phyloP scores from a whole-genome alignment of 2,888 invertebrate genomes.

The Sipha maydis region DNA sequence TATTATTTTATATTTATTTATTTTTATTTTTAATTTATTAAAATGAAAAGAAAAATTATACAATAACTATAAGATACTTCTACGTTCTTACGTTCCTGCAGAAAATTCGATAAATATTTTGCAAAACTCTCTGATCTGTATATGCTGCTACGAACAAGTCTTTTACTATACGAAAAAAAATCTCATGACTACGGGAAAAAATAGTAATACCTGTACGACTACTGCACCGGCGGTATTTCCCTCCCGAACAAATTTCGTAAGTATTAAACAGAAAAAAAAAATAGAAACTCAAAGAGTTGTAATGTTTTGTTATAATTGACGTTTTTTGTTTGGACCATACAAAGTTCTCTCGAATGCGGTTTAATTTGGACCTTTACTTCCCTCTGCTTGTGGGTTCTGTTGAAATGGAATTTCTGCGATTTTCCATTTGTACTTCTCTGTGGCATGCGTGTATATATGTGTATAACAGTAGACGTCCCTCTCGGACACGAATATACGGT shows the following conservation, averaged over 20 bases:
- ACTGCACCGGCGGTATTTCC: neutral
- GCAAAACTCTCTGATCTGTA: neutral
- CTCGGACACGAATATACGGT: neutral
- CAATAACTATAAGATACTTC: neutral
- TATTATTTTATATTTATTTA: too few relatives aligned
- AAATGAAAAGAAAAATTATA: neutral
- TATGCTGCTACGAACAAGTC: neutral
- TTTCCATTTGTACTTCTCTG: conserved; percentile 31
- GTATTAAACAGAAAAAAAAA: neutral
- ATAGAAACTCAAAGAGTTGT: conserved; percentile 18
- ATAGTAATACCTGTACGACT: neutral
- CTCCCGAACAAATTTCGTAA: conserved; percentile 2
- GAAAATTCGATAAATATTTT: neutral
- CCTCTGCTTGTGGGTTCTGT: neutral
- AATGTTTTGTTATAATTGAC: conserved; percentile 50
- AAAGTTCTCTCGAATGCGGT: conserved; percentile 45
- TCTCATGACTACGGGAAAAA: neutral
- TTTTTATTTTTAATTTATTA: neutral
- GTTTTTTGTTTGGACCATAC: conserved; percentile 40
- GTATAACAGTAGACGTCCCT: neutral
- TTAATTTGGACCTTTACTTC: conserved; percentile 36
- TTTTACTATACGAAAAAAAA: neutral
- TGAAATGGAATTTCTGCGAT: conserved; percentile 51
- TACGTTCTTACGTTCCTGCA: neutral
- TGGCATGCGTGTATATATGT: neutral